These are phyloP conservation scores for Glossosoma conforme DNA, from an alignment of 1,140 invertebrate genomes.

Conservation along the genomic window DNA sequence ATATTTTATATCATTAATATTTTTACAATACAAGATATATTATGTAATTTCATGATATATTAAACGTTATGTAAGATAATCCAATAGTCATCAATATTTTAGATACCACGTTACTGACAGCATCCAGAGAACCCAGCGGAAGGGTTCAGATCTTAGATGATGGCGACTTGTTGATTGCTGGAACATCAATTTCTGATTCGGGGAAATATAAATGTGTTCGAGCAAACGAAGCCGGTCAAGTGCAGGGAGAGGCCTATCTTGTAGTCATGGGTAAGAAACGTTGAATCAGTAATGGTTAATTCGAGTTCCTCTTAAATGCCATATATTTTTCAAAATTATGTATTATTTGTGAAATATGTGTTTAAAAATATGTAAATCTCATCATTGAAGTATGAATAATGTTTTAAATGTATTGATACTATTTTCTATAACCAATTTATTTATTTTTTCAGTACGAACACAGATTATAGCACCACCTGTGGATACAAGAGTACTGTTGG, in stretches of 20 bases:
- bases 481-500: conserved; percentile 82
- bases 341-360: neutral
- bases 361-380: neutral
- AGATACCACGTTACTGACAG: conserved; percentile 26
- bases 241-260: conserved; percentile 75
- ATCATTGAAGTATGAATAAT: neutral
- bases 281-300: too few relatives aligned
- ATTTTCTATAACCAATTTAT: conserved; percentile 15
- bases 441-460: conserved; percentile 68
- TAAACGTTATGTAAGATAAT: conserved; percentile 1
- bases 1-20: too few relatives aligned
- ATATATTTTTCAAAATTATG: too few relatives aligned
- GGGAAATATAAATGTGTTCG: conserved; percentile 87
- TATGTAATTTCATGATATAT: too few relatives aligned
- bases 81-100: conserved; percentile 14
- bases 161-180: conserved; percentile 83
- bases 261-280: conserved; percentile 69
- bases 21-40: too few relatives aligned
- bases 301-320: neutral
- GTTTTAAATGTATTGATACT: neutral
- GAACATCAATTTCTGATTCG: conserved; percentile 72
- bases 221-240: conserved; percentile 81
- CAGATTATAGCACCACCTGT: conserved; percentile 89
- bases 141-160: conserved; percentile 78
- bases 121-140: conserved; percentile 41